These are phyloP conservation scores for Hyphantria cunea DNA, from an alignment of 1,140 invertebrate species.

Conservation along the genomic window DNA sequence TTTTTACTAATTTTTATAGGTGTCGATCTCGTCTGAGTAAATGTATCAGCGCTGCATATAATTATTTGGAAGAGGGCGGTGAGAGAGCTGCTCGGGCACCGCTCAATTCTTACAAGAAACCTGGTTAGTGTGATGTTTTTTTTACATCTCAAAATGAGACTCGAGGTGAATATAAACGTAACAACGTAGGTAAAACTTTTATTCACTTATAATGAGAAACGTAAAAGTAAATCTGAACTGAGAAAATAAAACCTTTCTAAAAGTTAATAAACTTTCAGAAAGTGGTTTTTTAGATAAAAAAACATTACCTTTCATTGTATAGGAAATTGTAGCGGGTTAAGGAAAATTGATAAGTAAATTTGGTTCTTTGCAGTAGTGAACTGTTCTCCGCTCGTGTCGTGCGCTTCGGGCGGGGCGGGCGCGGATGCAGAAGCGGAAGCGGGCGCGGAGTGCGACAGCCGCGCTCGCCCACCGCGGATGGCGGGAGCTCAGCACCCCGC, in stretches of 20 bases:
- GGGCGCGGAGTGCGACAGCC: constrained; percentile 64
- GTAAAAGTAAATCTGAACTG: too few relatives aligned
- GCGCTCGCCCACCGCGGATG: constrained; percentile 79
- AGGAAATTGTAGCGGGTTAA: too few relatives aligned
- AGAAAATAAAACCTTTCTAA: too few relatives aligned
- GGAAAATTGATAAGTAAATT: too few relatives aligned
- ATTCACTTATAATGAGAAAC: too few relatives aligned
- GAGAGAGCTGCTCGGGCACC: constrained; percentile 64
- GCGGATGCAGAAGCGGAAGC: constrained; percentile 32
- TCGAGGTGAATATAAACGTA: too few relatives aligned
- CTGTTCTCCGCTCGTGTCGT: constrained; percentile 43
- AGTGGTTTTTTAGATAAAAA: too few relatives aligned
- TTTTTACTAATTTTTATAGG: constrained; percentile 44
- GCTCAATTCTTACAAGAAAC: constrained; percentile 71
- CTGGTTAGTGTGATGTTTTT: constrained; percentile 42
- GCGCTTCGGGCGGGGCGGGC: too few relatives aligned
- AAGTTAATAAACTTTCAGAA: too few relatives aligned
- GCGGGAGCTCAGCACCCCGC: constrained; percentile 86
- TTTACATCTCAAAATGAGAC: neutral
- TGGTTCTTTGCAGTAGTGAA: constrained; percentile 38
- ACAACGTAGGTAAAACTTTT: too few relatives aligned
- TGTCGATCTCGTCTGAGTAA: constrained; percentile 70
- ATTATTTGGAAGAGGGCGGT: constrained; percentile 71
- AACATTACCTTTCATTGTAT: too few relatives aligned
- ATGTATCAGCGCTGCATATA: constrained; percentile 72